Evolutionary conservation across 1,140 invertebrate species (phyloP), one percentile per base, ranked within the genome.

Genomic region (Gryllus bimaculatus): DNA sequence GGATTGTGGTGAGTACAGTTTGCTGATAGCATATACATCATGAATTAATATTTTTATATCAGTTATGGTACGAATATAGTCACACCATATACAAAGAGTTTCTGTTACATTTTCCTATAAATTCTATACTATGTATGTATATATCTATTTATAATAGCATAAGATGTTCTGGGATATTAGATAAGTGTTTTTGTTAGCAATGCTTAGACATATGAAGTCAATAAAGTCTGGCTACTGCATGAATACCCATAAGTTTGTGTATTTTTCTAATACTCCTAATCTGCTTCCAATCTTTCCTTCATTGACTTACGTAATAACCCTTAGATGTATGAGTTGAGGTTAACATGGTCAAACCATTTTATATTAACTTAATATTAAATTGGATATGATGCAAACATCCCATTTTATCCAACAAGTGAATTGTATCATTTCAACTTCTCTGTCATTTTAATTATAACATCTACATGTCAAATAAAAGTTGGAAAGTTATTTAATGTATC

Each of bases 301-400:
- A 13, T 13, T 66, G 18, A 66, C 18, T 66, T 66, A 7, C 54
- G 3, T 3, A 66, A 82, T 85, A 21, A 47, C 84, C 8, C 10
- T 66, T 54, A 8, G 8, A 66, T 2, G 7, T 66, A 7, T 66
- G 18, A 66, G 54, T 66, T 13, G 18, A 13, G 1, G 54, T 66
- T 66, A 10, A 66, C 10, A 66, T 66, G 54, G 18, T 13, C 54
- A 18, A 66, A 13, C 7, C 54, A 66, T 13, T 66, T 13, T 18
- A 66, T 39, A 66, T 66, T 66, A 66, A 66, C 10, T 66, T 66
- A 7, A 66, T 66, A 66, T 66, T 13, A 3, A 13, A 13, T 66
- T 18, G 0, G 18, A 66, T 13, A 66, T 13, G 54, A 10, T 66
- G 54, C 18, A 18, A 13, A 13, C 54, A 66, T 7, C 7, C 18